phyloP scores from a whole-genome alignment of 2,113 vertebrate genomes.

The Podarcis muralis region DNA sequence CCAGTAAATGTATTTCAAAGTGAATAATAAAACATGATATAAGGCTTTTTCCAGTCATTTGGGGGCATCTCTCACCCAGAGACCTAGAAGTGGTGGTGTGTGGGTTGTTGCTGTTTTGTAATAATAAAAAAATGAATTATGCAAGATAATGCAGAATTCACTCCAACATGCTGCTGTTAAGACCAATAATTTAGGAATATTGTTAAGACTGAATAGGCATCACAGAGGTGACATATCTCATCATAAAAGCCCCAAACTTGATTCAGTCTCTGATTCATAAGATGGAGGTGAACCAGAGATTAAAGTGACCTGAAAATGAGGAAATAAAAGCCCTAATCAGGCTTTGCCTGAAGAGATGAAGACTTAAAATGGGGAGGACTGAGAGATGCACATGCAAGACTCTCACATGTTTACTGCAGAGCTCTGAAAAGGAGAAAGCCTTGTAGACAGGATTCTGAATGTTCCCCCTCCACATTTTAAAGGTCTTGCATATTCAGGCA shows the following conservation, averaged over 20 bases:
- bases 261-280: background rate
- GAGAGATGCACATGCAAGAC: too few relatives aligned
- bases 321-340: background rate
- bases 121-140: background rate
- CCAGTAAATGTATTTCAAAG: background rate
- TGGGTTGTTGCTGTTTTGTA: background rate
- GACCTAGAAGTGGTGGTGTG: background rate
- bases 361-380: background rate
- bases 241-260: background rate
- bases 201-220: background rate
- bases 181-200: background rate
- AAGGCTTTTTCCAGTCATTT: background rate
- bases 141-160: background rate
- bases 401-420: too few relatives aligned
- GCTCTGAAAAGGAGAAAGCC: too few relatives aligned
- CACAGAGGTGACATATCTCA: background rate
- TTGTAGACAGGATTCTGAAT: too few relatives aligned
- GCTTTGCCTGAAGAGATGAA: background rate
- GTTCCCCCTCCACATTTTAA: too few relatives aligned
- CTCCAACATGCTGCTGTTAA: background rate
- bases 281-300: background rate
- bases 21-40: background rate
- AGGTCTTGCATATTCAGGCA: too few relatives aligned
- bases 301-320: background rate
- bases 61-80: background rate